Base-by-base conservation (phyloP, 2,888 invertebrate genomes). In the Amiota mariae region DNA sequence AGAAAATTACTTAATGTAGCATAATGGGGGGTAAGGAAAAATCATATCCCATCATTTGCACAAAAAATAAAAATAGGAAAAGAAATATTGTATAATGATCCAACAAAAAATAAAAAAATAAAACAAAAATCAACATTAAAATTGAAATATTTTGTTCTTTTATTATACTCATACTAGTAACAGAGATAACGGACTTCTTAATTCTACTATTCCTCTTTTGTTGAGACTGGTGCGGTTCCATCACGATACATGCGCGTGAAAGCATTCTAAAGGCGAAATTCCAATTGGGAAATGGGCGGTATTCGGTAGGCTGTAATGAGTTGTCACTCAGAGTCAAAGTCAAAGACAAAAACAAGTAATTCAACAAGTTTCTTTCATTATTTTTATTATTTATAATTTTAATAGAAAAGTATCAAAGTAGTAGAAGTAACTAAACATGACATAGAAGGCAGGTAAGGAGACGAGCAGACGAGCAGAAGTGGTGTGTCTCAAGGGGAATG, bases 1-100 rank as follows among this genome's bases (percentile, higher is more conserved):
- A 75, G 85, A 82, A 83, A 83, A 84, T 85, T 76, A 84, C 82
- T 85, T 85, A 83, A 85, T 84, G 81, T 75, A 70, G 36, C 51
- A 66, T 70, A 18, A 48, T 18, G 73, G 36, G 36, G 36, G 8
- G 36, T 36, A 36, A 13, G 15, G 77, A 75, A 75, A 18, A n/a
- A 18, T 18, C 13, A 20, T 2, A 3, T 61, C 11, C 61, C 24
- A 20, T 18, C 11, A 20, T 67, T 48, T 67, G 11, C n/a, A 10
- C 51, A 48, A 18, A 47, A 47, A 67, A 24, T 20, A 63, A 63
- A 63, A 63, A 63, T 15, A 3, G 13, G 24, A 20, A 63, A 54
- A 8, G 3, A 54, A 54, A 54, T 8, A 64, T 46, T 46, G 46
- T 36, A 46, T 11, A 24, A 15, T n/a, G n/a, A 24, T 2, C 24